Percentiles rank a stretch among this genome's conserved stretches.
Conservation (phyloP, 37 sponge, comb jelly and placozoan genomes). For the Bolinopsis microptera region DNA sequence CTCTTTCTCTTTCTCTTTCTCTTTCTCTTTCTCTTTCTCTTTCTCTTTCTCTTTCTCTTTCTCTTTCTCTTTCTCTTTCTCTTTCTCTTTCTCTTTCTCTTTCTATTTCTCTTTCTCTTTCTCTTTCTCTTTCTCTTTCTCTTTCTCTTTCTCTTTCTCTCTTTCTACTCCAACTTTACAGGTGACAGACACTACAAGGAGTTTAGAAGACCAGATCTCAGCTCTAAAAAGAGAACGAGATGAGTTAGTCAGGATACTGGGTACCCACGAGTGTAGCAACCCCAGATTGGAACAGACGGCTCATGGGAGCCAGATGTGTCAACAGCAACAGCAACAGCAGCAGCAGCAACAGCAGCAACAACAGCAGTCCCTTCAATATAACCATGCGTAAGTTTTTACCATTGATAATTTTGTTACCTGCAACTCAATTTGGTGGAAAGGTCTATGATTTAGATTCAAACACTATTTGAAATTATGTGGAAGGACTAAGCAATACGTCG, state of each 20-base stretch:
- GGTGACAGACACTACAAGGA: conserved; percentile 6
- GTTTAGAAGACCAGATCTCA: background rate
- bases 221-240: conserved; percentile 5
- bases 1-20: conserved; percentile 54
- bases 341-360: background rate
- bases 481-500: too few relatives aligned
- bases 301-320: background rate
- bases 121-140: background rate
- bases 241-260: background rate
- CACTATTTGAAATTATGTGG: too few relatives aligned
- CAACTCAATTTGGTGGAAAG: too few relatives aligned
- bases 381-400: background rate
- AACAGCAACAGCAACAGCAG: background rate
- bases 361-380: background rate
- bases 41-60: conserved; percentile 1
- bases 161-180: background rate
- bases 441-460: too few relatives aligned
- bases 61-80: background rate
- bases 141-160: background rate
- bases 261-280: background rate
- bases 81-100: background rate
- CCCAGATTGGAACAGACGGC: background rate
- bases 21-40: conserved; percentile 54
- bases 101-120: background rate
- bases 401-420: too few relatives aligned